phyloP scores from a whole-genome alignment of 92 coral and sea anemone genomes.

The Paragorgia papillata region DNA sequence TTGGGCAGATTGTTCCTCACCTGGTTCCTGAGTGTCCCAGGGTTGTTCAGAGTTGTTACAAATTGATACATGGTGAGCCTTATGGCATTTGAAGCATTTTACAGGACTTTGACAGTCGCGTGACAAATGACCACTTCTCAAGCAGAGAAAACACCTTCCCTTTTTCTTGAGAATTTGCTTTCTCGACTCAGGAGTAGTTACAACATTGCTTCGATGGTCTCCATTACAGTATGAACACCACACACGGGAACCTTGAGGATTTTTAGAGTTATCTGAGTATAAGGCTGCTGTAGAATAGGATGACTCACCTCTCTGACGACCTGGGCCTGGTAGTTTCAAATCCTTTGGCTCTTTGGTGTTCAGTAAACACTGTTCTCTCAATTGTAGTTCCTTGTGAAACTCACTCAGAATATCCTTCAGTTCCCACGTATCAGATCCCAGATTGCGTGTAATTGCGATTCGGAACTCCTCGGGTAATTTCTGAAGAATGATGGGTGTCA shows the following conservation, averaged over 20 bases:
- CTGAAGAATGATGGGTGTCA: conserved; percentile 53
- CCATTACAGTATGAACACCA: neutral
- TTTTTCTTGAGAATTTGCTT: neutral
- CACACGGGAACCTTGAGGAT: neutral
- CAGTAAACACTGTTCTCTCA: conserved; percentile 47
- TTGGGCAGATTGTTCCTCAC: no score
- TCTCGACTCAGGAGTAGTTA: neutral
- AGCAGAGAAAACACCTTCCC: neutral
- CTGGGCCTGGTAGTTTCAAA: neutral
- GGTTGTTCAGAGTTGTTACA: no score
- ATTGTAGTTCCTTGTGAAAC: conserved; percentile 39
- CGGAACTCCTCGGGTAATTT: conserved; percentile 57
- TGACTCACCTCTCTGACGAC: neutral
- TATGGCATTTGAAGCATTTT: neutral
- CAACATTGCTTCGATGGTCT: neutral
- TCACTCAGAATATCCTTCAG: conserved; percentile 38
- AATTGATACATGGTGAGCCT: no score
- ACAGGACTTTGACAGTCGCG: neutral
- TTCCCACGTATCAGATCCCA: conserved; percentile 36
- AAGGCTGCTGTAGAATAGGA: neutral
- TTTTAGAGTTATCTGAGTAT: no score
- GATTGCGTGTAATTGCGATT: conserved; percentile 36
- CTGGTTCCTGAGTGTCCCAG: no score
- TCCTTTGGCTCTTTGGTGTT: neutral
- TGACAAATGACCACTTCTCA: neutral